Evolutionary conservation across 2,113 vertebrate species (phyloP), one percentile per base, ranked within the genome.

Genomic region (Protomyctophum bolini): DNA sequence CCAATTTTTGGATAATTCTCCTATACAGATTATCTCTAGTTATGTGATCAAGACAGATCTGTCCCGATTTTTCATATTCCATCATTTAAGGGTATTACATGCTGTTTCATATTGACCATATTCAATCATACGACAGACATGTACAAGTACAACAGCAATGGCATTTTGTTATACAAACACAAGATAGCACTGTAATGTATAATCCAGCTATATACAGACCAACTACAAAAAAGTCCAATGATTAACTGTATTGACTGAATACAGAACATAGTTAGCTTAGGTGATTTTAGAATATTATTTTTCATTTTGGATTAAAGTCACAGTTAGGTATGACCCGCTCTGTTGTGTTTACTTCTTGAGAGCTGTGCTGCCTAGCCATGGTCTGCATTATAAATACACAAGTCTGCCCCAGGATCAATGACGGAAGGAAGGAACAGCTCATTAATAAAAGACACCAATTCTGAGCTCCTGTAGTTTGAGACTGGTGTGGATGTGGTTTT

Each of bases 311-410:
- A 60, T 70, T 77, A 61, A 75, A 72, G 64, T 58, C 82, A 79
- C 63, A 72, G 66, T 77, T 68, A 56, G 79, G 29, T 79, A 75
- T 72, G 12, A 59, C 73, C 75, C 61, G 73, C 70, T 70, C 67
- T 73, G 76, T 76, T 76, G 75, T 80, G 79, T 85, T 90, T 80
- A 78, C 71, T 80, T 76, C 75, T 0, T 7, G 67, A 77, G 74
- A 84, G 67, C 74, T 83, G 77, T 67, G 81, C 72, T 83, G 85
- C 76, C 81, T 85, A 58, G 62, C 63, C 10, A 46, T 79, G 77
- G 69, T 83, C 70, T 80, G 71, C 60, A 82, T 77, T 46, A 52
- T 61, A 70, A 86, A 75, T 67, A 70, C 58, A 67, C 1, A n/a
- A n/a, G 81, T 48, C 28, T 66, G 66, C 70, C 54, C 55, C 47